Conservation (phyloP, 2,797 vertebrate genomes). For the Tenualosa thibaudeaui region DNA sequence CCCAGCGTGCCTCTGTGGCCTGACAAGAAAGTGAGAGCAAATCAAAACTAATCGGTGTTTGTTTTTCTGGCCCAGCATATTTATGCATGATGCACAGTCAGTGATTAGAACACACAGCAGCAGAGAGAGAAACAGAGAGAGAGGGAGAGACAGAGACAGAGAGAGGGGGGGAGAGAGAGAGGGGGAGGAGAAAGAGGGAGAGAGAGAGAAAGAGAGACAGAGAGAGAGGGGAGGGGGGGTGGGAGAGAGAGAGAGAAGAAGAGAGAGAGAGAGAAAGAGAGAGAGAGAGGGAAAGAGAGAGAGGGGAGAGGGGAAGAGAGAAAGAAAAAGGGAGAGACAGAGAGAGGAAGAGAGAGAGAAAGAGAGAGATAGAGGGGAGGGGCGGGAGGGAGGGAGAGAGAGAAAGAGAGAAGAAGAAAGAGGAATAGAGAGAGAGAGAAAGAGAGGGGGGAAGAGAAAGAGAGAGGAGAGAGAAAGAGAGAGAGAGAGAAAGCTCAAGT, state of each 20-base stretch:
- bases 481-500: not conserved
- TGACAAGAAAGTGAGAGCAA: constrained; percentile 36
- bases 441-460: not conserved
- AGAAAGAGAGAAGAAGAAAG: not conserved
- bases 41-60: constrained; percentile 54
- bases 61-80: constrained; percentile 44
- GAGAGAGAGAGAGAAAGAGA: not conserved
- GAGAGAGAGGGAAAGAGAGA: not conserved
- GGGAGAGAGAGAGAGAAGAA: not conserved
- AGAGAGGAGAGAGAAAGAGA: constrained; percentile 25
- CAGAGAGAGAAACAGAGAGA: not conserved
- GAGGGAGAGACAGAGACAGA: not conserved
- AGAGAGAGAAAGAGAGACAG: not conserved
- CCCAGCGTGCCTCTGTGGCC: not conserved
- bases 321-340: not conserved
- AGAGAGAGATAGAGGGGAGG: too few relatives aligned
- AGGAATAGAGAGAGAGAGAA: not conserved
- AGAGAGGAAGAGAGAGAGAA: too few relatives aligned
- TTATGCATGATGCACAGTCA: constrained; percentile 44
- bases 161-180: not conserved
- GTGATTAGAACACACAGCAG: constrained; percentile 32
- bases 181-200: not conserved
- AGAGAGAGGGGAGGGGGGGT: too few relatives aligned
- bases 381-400: too few relatives aligned
- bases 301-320: too few relatives aligned